Percentiles rank a stretch among this genome's conserved stretches.
Evolutionary conservation across 2,888 invertebrate species (phyloP).

Genomic region (Hemithea aestivaria): DNA sequence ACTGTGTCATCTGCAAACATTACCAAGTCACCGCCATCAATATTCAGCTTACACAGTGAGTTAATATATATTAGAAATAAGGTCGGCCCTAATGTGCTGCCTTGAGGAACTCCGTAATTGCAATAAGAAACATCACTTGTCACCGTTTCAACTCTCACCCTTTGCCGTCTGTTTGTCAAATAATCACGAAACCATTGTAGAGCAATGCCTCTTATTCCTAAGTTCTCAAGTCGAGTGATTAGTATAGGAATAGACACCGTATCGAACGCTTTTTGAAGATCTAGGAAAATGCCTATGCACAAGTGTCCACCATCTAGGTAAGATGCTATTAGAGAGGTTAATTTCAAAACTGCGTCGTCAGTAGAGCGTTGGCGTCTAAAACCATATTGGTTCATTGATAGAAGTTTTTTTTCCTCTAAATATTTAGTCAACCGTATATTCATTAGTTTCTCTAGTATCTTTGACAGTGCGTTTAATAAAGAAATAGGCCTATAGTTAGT

Average conservation of each 20-base stretch:
- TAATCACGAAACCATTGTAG: too few relatives aligned
- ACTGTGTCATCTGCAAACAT: neutral
- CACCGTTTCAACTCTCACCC: too few relatives aligned
- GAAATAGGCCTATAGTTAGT: conserved; percentile 25
- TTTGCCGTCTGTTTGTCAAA: too few relatives aligned
- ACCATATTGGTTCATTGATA: neutral
- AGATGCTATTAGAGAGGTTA: neutral
- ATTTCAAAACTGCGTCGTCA: neutral
- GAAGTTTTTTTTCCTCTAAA: neutral
- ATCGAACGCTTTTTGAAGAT: neutral
- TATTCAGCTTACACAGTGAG: neutral
- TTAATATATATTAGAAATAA: neutral
- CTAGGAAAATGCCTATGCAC: neutral
- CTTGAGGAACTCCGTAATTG: too few relatives aligned
- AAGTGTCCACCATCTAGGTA: neutral
- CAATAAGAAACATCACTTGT: too few relatives aligned
- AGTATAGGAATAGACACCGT: too few relatives aligned
- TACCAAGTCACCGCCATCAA: neutral
- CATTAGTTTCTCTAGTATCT: conserved; percentile 16
- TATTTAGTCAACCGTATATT: neutral
- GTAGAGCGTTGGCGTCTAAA: neutral
- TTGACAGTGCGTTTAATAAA: conserved; percentile 16
- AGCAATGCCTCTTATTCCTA: too few relatives aligned
- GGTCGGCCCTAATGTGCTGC: neutral
- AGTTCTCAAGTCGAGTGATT: too few relatives aligned